A percentile compares a stretch with the other conserved stretches of the same genome.
Conservation (phyloP, 2,888 invertebrate genomes). For the Xestia ashworthii region DNA sequence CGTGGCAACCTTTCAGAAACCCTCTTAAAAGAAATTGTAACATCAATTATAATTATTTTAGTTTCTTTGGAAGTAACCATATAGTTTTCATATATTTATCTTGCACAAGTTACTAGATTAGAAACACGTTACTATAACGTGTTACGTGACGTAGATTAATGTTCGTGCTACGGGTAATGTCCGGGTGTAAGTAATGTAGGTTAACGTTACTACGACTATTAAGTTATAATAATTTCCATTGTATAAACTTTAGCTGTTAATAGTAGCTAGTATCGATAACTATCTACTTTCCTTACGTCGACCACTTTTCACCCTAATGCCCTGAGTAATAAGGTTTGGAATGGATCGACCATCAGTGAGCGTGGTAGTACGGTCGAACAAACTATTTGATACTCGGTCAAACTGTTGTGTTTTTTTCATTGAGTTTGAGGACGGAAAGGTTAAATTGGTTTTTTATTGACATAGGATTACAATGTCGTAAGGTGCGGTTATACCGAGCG, state of each 20-base stretch:
- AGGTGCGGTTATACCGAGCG: neutral
- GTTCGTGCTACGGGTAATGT: conserved; percentile 8
- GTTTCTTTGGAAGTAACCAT: neutral
- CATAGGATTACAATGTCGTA: conserved; percentile 2
- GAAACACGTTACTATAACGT: neutral
- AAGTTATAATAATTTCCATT: neutral
- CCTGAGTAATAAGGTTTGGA: too few relatives aligned
- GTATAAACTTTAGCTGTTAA: conserved; percentile 6
- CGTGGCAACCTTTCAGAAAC: too few relatives aligned
- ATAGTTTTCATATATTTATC: neutral
- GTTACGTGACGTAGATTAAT: neutral
- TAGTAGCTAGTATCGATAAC: neutral
- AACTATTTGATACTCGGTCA: conserved; percentile 1
- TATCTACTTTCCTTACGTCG: neutral
- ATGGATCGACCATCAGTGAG: too few relatives aligned
- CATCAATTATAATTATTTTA: neutral
- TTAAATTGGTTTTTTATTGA: conserved; percentile 7
- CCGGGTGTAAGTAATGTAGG: conserved; percentile 8
- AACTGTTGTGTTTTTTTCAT: conserved; percentile 1
- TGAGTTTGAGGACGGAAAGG: neutral
- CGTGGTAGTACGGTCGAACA: too few relatives aligned
- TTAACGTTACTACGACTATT: conserved; percentile 15
- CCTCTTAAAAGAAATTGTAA: neutral
- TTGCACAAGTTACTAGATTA: neutral
- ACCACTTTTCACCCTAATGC: neutral